Evolutionary conservation across 2,888 invertebrate genomes (phyloP).

Genomic region (Vannuccia rotundouncinata): DNA sequence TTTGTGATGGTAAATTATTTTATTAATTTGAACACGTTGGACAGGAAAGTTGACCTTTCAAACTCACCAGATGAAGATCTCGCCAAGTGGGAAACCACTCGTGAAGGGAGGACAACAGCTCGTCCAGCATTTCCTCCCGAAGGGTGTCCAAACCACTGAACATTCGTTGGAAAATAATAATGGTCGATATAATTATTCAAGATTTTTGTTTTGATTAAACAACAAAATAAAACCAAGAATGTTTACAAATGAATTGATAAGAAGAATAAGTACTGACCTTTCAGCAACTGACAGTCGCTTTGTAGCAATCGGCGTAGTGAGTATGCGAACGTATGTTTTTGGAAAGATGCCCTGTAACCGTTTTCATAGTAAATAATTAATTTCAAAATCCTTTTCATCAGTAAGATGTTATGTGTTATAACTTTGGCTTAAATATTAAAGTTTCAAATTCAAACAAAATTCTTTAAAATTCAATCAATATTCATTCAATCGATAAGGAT

Average conservation of each 20-base stretch:
- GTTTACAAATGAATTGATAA: neutral
- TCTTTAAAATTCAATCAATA: too few relatives aligned
- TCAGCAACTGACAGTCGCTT: neutral
- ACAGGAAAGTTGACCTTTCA: neutral
- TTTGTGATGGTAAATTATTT: too few relatives aligned
- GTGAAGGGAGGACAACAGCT: neutral
- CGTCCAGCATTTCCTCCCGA: neutral
- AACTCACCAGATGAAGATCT: neutral
- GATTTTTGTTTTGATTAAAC: neutral
- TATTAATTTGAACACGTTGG: neutral
- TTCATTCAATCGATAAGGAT: too few relatives aligned
- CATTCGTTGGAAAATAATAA: neutral
- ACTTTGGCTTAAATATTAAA: too few relatives aligned
- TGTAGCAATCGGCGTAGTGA: neutral
- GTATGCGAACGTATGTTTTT: neutral
- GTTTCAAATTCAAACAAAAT: too few relatives aligned
- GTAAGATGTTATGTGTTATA: too few relatives aligned
- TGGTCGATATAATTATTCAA: neutral
- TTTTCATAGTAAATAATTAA: too few relatives aligned
- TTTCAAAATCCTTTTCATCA: too few relatives aligned
- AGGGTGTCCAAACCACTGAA: neutral
- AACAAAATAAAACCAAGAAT: too few relatives aligned
- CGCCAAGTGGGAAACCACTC: constrained; percentile 3
- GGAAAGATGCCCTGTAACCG: constrained; percentile 1
- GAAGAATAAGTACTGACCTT: neutral